Percentiles rank a stretch among this genome's conserved stretches.
These are phyloP conservation scores for Electrona antarctica DNA, from an alignment of 2,113 vertebrate genomes.

Conservation along the genomic window DNA sequence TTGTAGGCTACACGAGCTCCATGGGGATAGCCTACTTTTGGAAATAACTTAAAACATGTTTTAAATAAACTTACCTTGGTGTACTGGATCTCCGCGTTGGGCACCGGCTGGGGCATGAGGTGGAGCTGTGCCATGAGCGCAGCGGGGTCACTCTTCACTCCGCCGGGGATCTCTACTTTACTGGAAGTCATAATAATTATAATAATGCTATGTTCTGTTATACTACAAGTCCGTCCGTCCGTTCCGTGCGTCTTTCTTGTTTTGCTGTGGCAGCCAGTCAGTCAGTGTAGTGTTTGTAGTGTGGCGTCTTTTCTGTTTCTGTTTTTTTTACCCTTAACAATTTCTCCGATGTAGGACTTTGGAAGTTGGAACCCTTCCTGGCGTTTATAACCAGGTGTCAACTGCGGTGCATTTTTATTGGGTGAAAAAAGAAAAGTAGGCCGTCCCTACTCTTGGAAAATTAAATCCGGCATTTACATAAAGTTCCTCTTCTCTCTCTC, in stretches of 20 bases:
- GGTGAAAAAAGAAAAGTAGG: slow-evolving; percentile 84
- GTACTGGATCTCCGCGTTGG: slow-evolving; percentile 96
- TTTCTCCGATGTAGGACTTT: slow-evolving; percentile 78
- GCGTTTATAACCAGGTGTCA: slow-evolving; percentile 98
- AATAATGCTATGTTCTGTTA: too few species aligned
- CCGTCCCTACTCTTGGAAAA: slow-evolving; percentile 82
- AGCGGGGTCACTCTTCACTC: slow-evolving; percentile 93
- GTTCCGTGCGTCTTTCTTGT: background rate
- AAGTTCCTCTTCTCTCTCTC: slow-evolving; percentile 50
- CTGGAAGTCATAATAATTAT: slow-evolving; percentile 90
- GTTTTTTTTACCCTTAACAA: slow-evolving; percentile 54
- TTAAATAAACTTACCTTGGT: slow-evolving; percentile 86
- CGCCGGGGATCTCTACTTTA: slow-evolving; percentile 92
- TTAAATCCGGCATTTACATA: slow-evolving; percentile 84
- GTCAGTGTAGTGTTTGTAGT: too few species aligned
- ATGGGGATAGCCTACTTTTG: too few species aligned
- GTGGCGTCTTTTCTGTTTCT: slow-evolving; percentile 8
- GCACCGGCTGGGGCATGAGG: slow-evolving; percentile 92
- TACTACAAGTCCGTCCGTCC: slow-evolving; percentile 34
- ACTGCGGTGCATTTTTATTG: slow-evolving; percentile 90
- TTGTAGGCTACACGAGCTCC: too few species aligned
- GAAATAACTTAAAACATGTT: too few species aligned
- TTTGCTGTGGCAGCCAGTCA: too few species aligned
- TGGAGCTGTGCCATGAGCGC: slow-evolving; percentile 96
- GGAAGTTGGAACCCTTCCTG: slow-evolving; percentile 82